Conservation (phyloP, 2,797 vertebrate genomes). For the Trachops cirrhosus region DNA sequence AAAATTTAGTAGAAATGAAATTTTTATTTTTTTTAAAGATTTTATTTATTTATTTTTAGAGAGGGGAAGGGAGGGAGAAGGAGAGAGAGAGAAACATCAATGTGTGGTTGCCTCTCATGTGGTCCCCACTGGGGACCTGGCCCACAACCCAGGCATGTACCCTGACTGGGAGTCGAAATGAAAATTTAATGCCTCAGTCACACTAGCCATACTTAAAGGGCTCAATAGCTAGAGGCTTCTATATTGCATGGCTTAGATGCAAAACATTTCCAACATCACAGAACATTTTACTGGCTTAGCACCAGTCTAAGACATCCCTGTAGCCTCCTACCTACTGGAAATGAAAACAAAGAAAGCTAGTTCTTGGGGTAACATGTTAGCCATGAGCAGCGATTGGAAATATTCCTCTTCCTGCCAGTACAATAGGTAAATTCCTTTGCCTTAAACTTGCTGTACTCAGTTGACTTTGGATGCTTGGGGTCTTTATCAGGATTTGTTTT, state of each 20-base stretch:
- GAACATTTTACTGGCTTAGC: not conserved
- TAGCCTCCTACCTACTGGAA: not conserved
- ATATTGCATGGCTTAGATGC: not conserved
- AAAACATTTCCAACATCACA: not conserved
- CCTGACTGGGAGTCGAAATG: no score
- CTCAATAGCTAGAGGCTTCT: no score
- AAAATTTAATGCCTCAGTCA: not conserved
- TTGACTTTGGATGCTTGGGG: not conserved
- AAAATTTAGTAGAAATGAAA: not conserved
- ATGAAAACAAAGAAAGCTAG: slow-evolving; percentile 4
- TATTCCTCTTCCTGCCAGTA: not conserved
- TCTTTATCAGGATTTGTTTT: not conserved
- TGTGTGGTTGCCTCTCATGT: no score
- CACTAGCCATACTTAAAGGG: not conserved
- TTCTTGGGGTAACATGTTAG: not conserved
- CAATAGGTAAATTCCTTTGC: not conserved
- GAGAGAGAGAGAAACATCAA: no score
- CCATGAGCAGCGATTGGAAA: not conserved
- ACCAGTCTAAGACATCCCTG: not conserved
- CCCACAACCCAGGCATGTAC: no score
- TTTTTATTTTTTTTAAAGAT: no score
- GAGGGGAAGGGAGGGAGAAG: no score
- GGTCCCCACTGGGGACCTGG: no score
- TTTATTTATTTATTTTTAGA: no score
- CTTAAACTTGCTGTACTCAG: not conserved